phyloP scores from a whole-genome alignment of 2,888 invertebrate genomes.

The Camponotus fellah region DNA sequence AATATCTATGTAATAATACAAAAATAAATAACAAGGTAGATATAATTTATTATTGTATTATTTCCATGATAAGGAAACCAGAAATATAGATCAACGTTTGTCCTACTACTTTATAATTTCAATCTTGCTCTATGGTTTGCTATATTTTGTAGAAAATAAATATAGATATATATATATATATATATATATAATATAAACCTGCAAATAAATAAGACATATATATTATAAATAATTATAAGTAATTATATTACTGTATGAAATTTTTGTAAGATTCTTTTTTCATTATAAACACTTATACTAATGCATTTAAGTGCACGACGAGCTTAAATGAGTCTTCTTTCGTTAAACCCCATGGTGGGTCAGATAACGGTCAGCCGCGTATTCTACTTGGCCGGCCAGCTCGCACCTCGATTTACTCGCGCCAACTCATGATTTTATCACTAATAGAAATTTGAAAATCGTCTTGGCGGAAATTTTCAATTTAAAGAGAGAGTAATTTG shows the following conservation, averaged over 20 bases:
- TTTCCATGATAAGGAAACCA: conserved; percentile 6
- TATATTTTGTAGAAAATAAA: not conserved
- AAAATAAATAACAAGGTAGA: not conserved
- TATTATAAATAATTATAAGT: not conserved
- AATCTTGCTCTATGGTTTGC: not conserved
- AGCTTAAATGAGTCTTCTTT: conserved; percentile 72
- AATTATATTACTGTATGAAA: not conserved
- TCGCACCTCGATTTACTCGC: conserved; percentile 63
- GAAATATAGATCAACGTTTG: conserved; percentile 6
- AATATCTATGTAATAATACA: not conserved
- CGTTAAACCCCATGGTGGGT: conserved; percentile 79
- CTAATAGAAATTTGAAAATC: conserved; percentile 46
- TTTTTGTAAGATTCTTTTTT: not conserved
- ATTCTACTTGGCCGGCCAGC: conserved; percentile 78
- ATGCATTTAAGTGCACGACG: conserved; percentile 2
- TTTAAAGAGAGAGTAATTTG: not conserved
- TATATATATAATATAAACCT: not conserved
- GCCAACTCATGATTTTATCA: conserved; percentile 59
- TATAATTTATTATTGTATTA: conserved; percentile 12
- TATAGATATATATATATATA: not conserved
- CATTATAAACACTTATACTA: not conserved
- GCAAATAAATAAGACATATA: not conserved
- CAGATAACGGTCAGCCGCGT: conserved; percentile 83
- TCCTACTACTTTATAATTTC: not conserved
- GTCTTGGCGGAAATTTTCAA: not conserved